These are phyloP conservation scores for Corythornis vintsioides DNA, from an alignment of 2,113 vertebrate species.

Conservation along the genomic window DNA sequence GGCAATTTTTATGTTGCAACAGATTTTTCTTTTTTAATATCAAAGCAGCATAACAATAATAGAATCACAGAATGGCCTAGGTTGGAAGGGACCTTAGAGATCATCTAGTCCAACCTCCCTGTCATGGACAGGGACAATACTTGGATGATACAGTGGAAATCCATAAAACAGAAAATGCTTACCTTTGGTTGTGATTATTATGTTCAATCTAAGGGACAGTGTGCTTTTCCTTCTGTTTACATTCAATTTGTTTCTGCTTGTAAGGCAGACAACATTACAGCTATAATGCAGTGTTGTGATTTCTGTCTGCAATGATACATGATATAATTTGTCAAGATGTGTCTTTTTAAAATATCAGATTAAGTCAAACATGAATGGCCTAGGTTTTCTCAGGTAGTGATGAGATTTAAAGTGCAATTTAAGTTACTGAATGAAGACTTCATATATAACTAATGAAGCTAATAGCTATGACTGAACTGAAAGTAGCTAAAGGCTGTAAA, in stretches of 20 bases:
- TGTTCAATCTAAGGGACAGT: neutral
- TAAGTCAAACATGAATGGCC: neutral
- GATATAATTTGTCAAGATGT: neutral
- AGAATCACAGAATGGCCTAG: too few relatives aligned
- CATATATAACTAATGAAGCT: neutral
- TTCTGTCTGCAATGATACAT: neutral
- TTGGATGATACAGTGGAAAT: neutral
- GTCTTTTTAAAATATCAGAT: neutral
- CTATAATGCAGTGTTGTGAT: neutral
- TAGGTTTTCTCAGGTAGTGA: neutral
- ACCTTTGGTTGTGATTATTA: neutral
- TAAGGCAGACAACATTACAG: neutral
- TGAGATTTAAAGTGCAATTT: neutral
- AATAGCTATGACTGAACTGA: neutral
- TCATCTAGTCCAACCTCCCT: too few relatives aligned
- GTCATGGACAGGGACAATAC: neutral
- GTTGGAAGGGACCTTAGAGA: too few relatives aligned
- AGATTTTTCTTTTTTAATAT: neutral
- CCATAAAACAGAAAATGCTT: neutral
- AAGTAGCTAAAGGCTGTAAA: neutral
- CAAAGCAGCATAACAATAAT: neutral
- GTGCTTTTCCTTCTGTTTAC: slow-evolving; percentile 10
- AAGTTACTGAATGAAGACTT: neutral
- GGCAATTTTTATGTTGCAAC: neutral
- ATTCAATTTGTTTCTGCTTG: neutral